phyloP scores from a whole-genome alignment of 2,113 vertebrate genomes.

The Trichomycterus rosablanca region DNA sequence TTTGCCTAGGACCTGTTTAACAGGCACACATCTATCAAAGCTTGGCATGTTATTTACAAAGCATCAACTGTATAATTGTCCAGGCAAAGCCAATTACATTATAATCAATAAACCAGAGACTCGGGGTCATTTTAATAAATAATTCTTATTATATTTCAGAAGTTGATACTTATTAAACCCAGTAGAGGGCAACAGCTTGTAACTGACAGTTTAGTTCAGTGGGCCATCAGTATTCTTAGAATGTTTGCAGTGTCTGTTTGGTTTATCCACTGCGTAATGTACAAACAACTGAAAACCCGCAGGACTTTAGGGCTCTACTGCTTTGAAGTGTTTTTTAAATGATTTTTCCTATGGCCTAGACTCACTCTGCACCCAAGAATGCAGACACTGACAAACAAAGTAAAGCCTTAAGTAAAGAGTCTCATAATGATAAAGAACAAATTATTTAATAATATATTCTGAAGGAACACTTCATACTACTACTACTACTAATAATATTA shows the following conservation, averaged over 20 bases:
- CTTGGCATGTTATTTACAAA: slow-evolving; percentile 2
- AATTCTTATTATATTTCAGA: background rate
- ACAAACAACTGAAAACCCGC: background rate
- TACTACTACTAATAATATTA: no score
- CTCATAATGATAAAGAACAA: no score
- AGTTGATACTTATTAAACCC: background rate
- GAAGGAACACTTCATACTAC: no score
- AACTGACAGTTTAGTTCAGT: background rate
- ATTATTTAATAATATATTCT: no score
- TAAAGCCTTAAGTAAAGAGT: no score
- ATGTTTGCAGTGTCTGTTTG: background rate
- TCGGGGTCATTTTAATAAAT: background rate
- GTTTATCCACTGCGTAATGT: background rate
- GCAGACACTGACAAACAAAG: no score
- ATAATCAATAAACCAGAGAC: slow-evolving; percentile 8
- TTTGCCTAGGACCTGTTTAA: background rate
- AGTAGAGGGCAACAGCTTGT: slow-evolving; percentile 29
- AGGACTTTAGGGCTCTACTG: background rate
- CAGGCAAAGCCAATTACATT: background rate
- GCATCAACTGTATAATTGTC: background rate
- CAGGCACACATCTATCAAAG: background rate
- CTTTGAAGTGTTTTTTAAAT: background rate
- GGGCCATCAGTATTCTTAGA: slow-evolving; percentile 7
- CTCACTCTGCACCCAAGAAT: no score
- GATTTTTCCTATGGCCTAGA: no score